These are phyloP conservation scores for Loxodonta africana DNA, from an alignment of 2,113 vertebrate species.

Conservation along the genomic window DNA sequence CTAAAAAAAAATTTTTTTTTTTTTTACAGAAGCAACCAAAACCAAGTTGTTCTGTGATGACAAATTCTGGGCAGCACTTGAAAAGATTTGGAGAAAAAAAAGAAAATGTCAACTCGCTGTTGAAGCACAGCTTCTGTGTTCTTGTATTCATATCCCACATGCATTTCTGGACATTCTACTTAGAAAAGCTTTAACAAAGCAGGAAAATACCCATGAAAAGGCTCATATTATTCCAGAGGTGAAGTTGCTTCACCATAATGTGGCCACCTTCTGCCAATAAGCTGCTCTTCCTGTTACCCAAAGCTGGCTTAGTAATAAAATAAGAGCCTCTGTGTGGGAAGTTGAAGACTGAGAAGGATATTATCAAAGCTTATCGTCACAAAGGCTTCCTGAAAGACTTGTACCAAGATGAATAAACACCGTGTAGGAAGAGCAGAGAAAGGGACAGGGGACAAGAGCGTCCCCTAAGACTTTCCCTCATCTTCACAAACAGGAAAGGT, in stretches of 20 bases:
- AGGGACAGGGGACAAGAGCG: neutral
- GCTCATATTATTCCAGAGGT: neutral
- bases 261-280: neutral
- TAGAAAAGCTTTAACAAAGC: neutral
- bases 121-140: neutral
- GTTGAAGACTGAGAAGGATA: neutral
- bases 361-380: neutral
- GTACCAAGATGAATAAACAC: neutral
- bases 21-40: constrained; percentile 30
- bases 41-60: neutral
- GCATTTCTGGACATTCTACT: neutral
- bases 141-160: neutral
- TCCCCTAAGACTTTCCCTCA: neutral
- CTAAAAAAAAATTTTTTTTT: too few species aligned
- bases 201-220: neutral
- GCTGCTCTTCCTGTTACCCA: neutral
- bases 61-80: neutral
- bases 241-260: neutral
- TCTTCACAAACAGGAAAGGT: neutral
- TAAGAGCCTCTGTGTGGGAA: neutral
- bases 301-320: neutral
- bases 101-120: neutral
- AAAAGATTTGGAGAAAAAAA: neutral
- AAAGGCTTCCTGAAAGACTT: neutral
- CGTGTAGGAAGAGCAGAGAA: neutral